Conservation (phyloP, 2,113 vertebrate species). For the Corythoichthys intestinalis region DNA sequence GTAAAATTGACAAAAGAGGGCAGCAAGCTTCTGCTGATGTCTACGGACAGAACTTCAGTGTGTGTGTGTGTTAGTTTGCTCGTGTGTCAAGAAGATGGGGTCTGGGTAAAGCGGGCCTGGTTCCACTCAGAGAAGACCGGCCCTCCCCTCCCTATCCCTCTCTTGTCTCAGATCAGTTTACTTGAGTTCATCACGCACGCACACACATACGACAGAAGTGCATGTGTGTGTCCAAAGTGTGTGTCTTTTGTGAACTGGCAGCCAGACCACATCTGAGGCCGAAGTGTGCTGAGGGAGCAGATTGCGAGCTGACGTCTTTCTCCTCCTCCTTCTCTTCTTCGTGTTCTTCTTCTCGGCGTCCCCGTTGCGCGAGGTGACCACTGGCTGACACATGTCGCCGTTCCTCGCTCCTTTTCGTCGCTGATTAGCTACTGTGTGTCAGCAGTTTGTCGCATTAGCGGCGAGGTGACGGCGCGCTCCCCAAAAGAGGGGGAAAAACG, state of each 20-base stretch:
- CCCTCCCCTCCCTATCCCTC: constrained; percentile 39
- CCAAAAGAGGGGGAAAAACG: not conserved
- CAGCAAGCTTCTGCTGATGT: constrained; percentile 65
- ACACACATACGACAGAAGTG: constrained; percentile 34
- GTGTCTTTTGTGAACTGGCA: constrained; percentile 78
- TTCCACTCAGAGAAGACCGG: constrained; percentile 44
- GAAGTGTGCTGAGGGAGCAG: constrained; percentile 76
- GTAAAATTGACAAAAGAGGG: constrained; percentile 68
- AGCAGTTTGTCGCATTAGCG: not conserved
- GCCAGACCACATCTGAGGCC: constrained; percentile 90
- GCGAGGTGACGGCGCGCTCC: not conserved
- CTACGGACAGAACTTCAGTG: constrained; percentile 25
- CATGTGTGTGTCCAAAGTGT: constrained; percentile 63
- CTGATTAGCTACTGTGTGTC: constrained; percentile 6
- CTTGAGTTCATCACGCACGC: constrained; percentile 68
- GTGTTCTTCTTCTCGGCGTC: constrained; percentile 13
- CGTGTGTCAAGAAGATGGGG: constrained; percentile 18
- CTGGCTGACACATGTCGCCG: constrained; percentile 29
- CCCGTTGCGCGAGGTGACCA: constrained; percentile 35
- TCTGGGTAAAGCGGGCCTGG: constrained; percentile 44
- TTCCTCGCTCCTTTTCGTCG: not conserved
- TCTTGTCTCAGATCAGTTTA: constrained; percentile 66
- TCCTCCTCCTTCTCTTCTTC: constrained; percentile 27
- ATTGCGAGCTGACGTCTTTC: constrained; percentile 67
- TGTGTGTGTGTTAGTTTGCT: constrained; percentile 4